These are phyloP conservation scores for Oscarella lobularis DNA, from an alignment of 37 sponge, comb jelly and placozoan species.

Conservation along the genomic window DNA sequence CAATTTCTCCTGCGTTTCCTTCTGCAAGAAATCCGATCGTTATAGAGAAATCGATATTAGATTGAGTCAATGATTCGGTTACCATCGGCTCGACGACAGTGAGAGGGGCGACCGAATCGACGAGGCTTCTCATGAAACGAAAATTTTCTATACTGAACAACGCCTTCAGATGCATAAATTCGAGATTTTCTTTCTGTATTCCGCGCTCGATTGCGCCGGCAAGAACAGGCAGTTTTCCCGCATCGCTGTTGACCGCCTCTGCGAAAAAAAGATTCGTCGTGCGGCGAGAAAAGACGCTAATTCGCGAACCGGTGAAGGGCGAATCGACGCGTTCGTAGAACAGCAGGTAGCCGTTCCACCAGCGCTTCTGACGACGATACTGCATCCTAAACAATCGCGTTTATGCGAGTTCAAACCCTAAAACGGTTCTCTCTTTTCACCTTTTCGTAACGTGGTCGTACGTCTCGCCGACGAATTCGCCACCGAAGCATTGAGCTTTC, in stretches of 20 bases:
- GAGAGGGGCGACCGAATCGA: constrained; percentile 30
- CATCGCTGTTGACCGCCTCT: background rate
- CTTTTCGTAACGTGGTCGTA: constrained; percentile 81
- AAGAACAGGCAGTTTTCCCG: background rate
- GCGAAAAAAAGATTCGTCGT: background rate
- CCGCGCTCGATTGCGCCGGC: constrained; percentile 6
- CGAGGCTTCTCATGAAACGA: constrained; percentile 73
- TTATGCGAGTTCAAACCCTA: too few relatives aligned
- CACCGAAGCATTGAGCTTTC: constrained; percentile 83
- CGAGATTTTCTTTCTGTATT: constrained; percentile 70
- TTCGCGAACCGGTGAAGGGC: background rate
- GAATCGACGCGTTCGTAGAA: constrained; percentile 79
- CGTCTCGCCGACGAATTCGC: constrained; percentile 85
- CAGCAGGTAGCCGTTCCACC: constrained; percentile 98
- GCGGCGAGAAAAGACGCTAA: background rate
- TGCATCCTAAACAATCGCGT: constrained; percentile 49
- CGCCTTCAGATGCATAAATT: constrained; percentile 52
- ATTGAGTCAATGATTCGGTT: background rate
- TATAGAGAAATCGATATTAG: background rate
- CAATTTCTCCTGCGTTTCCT: background rate
- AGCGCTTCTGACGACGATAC: constrained; percentile 79
- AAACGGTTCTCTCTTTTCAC: constrained; percentile 13
- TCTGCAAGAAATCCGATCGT: background rate
- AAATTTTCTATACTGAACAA: constrained; percentile 73
- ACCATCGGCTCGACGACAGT: background rate